Evolutionary conservation across 2,888 invertebrate species (phyloP), one percentile per base, ranked within the genome.

Genomic region (Ferdinandea cuprea): DNA sequence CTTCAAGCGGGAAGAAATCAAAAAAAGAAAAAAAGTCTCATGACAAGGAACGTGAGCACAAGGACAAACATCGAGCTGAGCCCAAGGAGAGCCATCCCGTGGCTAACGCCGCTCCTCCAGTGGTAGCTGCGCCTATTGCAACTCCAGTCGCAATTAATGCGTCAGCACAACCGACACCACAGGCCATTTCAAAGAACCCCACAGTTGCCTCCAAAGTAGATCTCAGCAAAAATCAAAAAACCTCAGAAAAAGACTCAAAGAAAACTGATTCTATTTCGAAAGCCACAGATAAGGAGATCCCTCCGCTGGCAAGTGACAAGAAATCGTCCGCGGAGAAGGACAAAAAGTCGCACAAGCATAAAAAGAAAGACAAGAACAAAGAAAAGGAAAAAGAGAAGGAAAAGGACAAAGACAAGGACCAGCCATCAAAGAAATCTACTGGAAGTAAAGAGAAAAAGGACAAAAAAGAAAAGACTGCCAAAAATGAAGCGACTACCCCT

Each of bases 281-380:
- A 52, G 48, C 63, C 5, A 11, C 85, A 21, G 84, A 85, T 2
- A 74, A 86, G 50, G 86, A 85, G 5, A 4, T n/a, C 77, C 85
- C 63, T 56, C 85, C 35, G 42, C 84, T 68, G 65, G 8, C 21
- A 19, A 52, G 15, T 15, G 74, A 76, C 35, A 59, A 85, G 11
- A 84, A 84, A 37, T 46, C 63, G 6, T 52, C 74, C 9, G 11
- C 63, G 88, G 92, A 92, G n/a, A 92, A 92, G 88, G 91, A 91
- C 68, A 92, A 93, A 87, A 91, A 92, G 83, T 92, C 92, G 86
- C 93, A 93, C 85, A 94, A 93, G 87, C 93, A 93, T 85, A 94
- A 93, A 90, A 93, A 93, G 88, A 93, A 93, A 88, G 93, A 94
- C 85, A 94, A 94, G 87, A 94, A 93, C 87, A 92, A 93, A 87